phyloP scores from a whole-genome alignment of 2,113 vertebrate species.

The Onychorhynchus coronatus region DNA sequence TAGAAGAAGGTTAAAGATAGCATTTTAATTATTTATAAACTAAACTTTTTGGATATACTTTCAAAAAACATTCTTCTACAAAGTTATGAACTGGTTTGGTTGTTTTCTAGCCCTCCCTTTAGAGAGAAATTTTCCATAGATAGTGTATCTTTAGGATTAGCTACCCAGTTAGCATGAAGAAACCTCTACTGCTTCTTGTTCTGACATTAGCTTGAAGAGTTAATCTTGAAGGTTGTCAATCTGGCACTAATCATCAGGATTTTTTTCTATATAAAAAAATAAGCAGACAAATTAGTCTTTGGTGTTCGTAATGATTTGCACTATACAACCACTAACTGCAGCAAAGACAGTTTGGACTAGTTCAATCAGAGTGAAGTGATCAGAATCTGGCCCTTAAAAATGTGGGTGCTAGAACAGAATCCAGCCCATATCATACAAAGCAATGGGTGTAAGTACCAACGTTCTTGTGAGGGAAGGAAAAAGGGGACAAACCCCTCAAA shows the following conservation, averaged over 20 bases:
- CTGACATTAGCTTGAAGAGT: background rate
- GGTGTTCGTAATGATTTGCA: background rate
- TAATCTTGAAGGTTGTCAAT: background rate
- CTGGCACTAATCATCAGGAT: background rate
- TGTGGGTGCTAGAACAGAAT: background rate
- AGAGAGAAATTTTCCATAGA: background rate
- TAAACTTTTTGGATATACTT: background rate
- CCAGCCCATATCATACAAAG: background rate
- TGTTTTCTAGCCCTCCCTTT: background rate
- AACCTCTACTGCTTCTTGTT: background rate
- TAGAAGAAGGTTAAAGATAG: background rate
- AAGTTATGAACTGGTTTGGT: background rate
- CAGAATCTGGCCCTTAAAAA: background rate
- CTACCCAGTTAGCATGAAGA: background rate
- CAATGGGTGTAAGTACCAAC: background rate
- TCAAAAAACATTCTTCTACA: background rate
- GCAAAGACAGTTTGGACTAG: background rate
- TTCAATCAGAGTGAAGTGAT: background rate
- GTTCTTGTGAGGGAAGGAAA: background rate
- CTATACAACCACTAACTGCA: background rate
- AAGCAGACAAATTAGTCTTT: background rate
- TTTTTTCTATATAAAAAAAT: background rate
- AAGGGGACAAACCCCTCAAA: background rate
- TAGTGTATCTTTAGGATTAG: background rate
- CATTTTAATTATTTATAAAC: background rate